Conservation (phyloP, 2,797 vertebrate genomes). For the Pelochelys cantorii region DNA sequence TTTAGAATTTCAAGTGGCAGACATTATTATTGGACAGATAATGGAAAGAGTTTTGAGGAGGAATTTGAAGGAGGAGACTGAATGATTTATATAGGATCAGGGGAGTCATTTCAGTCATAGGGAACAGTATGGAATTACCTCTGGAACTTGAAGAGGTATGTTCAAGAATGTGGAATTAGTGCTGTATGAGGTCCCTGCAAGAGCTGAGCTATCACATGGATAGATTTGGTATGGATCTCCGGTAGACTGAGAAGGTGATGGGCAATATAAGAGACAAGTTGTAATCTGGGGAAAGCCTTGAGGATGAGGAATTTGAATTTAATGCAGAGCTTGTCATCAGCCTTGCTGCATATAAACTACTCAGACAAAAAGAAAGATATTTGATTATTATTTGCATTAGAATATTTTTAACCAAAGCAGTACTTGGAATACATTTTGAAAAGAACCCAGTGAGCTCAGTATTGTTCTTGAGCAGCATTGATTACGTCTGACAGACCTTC, state of each 20-base stretch:
- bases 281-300: background rate
- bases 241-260: background rate
- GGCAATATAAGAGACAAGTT: background rate
- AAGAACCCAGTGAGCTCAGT: slow-evolving; percentile 30
- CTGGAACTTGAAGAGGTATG: background rate
- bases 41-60: background rate
- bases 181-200: background rate
- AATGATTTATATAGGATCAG: background rate
- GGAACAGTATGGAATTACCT: background rate
- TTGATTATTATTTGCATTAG: background rate
- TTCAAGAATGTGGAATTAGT: background rate
- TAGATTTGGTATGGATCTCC: background rate
- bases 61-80: background rate
- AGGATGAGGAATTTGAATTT: background rate
- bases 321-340: background rate
- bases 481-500: slow-evolving; percentile 20
- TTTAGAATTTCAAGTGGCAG: background rate
- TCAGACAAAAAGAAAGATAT: background rate
- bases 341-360: background rate
- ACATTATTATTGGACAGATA: background rate
- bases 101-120: background rate
- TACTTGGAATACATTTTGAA: slow-evolving; percentile 53
- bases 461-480: slow-evolving; percentile 27
- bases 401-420: background rate
- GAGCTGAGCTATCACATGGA: background rate